These are phyloP conservation scores for Manacus vitellinus DNA, from an alignment of 2,113 vertebrate genomes.

Conservation along the genomic window DNA sequence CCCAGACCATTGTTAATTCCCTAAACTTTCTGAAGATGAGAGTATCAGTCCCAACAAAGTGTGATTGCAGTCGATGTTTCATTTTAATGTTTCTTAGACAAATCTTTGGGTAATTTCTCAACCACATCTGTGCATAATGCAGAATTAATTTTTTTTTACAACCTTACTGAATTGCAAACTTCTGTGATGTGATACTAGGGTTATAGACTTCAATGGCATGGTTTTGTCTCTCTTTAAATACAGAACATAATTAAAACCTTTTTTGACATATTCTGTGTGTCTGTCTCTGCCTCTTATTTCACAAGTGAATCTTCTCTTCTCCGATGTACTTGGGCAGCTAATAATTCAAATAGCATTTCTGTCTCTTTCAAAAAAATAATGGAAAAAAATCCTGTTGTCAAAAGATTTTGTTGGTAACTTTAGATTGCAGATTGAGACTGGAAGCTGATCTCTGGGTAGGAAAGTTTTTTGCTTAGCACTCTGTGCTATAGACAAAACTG, in stretches of 20 bases:
- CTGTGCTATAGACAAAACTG: neutral
- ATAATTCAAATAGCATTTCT: conserved; percentile 52
- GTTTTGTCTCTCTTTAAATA: conserved; percentile 45
- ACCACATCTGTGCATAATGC: neutral
- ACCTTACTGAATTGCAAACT: conserved; percentile 44
- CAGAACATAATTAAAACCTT: neutral
- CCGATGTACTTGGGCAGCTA: conserved; percentile 47
- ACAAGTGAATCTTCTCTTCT: conserved; percentile 46
- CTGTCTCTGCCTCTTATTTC: conserved; percentile 15
- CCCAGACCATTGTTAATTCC: neutral
- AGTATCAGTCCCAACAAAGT: neutral
- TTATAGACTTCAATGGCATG: conserved; percentile 51
- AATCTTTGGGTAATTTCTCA: conserved; percentile 35
- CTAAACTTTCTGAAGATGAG: conserved; percentile 8
- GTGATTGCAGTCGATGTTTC: conserved; percentile 12
- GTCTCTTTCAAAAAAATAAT: conserved; percentile 1
- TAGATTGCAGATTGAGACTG: neutral
- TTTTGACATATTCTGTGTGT: neutral
- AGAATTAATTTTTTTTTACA: conserved; percentile 62
- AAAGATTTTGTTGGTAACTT: conserved; percentile 10
- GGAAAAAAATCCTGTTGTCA: neutral
- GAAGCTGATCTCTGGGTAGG: neutral
- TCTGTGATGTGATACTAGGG: conserved; percentile 44
- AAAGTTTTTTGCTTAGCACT: neutral
- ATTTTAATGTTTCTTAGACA: conserved; percentile 41